Evolutionary conservation across 2,888 invertebrate species (phyloP).

Genomic region (Ennomos quercinarius): DNA sequence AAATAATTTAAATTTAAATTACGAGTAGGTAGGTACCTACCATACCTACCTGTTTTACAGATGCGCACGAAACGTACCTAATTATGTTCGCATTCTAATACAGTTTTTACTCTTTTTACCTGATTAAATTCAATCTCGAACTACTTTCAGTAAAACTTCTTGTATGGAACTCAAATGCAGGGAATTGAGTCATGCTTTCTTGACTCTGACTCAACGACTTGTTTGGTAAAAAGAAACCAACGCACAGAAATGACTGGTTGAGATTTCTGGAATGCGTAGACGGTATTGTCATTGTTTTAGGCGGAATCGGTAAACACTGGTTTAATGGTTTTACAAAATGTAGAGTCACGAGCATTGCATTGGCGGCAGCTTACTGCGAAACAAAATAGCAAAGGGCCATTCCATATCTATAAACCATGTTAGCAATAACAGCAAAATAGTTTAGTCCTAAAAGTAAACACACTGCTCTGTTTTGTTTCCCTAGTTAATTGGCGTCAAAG

Average conservation of each 20-base stretch:
- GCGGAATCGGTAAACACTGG: slow-evolving; percentile 15
- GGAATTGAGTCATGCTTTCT: slow-evolving; percentile 54
- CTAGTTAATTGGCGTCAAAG: slow-evolving; percentile 65
- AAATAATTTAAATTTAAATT: too few species aligned
- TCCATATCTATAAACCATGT: not conserved
- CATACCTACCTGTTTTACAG: too few species aligned
- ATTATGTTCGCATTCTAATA: not conserved
- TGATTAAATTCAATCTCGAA: slow-evolving; percentile 11
- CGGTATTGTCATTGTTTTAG: slow-evolving; percentile 30
- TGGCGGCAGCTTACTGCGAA: not conserved
- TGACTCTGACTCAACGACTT: slow-evolving; percentile 51
- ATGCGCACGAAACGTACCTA: too few species aligned
- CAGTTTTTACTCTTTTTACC: slow-evolving; percentile 2
- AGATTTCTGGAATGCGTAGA: slow-evolving; percentile 47
- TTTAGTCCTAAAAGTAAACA: slow-evolving; percentile 48
- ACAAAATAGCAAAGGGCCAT: too few species aligned
- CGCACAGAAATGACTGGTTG: slow-evolving; percentile 42
- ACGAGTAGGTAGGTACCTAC: too few species aligned
- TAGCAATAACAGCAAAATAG: not conserved
- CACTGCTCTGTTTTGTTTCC: slow-evolving; percentile 49
- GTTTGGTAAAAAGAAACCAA: slow-evolving; percentile 50
- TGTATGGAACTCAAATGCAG: slow-evolving; percentile 18
- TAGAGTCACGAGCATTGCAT: not conserved
- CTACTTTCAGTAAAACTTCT: slow-evolving; percentile 19
- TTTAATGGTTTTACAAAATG: not conserved